phyloP scores from a whole-genome alignment of 2,113 vertebrate species.

The Megaceryle maxima region DNA sequence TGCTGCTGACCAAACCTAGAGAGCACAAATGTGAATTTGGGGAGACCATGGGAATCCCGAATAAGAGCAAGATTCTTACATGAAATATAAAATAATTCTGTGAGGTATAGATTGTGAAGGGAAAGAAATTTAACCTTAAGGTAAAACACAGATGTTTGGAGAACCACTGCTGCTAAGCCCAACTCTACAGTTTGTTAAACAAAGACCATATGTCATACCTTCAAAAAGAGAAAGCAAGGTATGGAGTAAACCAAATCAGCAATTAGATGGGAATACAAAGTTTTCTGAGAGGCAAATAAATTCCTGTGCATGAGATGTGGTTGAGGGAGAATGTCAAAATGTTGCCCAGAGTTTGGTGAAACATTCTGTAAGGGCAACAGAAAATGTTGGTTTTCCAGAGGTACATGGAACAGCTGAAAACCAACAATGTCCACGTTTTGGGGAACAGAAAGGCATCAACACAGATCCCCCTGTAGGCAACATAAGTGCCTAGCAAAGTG shows the following conservation, averaged over 20 bases:
- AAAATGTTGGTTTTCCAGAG: conserved; percentile 28
- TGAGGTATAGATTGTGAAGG: neutral
- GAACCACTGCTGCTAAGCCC: neutral
- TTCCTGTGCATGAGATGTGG: neutral
- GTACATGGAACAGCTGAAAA: neutral
- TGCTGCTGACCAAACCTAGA: neutral
- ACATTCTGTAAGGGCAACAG: neutral
- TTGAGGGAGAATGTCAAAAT: neutral
- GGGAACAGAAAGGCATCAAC: neutral
- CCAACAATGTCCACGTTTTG: neutral
- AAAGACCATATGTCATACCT: neutral
- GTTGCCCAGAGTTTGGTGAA: neutral
- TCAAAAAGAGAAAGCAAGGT: conserved; percentile 6
- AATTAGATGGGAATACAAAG: neutral
- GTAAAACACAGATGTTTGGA: neutral
- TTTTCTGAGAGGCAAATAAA: conserved; percentile 27
- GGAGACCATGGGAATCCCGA: neutral
- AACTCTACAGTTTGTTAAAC: neutral
- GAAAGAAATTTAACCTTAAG: neutral
- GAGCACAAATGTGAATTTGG: neutral
- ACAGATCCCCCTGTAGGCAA: neutral
- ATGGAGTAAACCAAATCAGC: neutral
- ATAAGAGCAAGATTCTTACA: neutral
- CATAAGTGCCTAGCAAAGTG: neutral
- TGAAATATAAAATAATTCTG: neutral